Percentiles rank a stretch among this genome's conserved stretches.
Conservation (phyloP, 2,888 invertebrate genomes). For the Acheta domesticus region DNA sequence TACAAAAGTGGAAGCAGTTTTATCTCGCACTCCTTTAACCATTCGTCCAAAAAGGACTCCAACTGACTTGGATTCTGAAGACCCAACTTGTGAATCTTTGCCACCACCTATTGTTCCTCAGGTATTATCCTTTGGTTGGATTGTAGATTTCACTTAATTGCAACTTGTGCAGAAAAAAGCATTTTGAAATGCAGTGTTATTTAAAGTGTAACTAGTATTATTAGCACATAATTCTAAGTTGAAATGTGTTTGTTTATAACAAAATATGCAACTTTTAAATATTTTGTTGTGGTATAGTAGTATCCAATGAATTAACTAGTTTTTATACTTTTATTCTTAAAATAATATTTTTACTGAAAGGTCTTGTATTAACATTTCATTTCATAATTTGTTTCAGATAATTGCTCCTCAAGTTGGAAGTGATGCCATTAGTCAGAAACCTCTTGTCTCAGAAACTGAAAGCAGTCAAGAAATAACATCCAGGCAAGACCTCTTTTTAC, state of each 20-base stretch:
- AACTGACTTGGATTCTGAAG: conserved; percentile 56
- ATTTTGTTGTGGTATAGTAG: too few species aligned
- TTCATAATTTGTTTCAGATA: conserved; percentile 28
- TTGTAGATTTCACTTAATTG: not conserved
- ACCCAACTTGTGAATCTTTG: conserved; percentile 50
- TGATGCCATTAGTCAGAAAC: not conserved
- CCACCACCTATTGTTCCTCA: conserved; percentile 56
- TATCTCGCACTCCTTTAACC: conserved; percentile 71
- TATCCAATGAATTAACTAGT: too few species aligned
- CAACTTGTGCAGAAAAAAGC: too few species aligned
- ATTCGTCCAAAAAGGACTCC: conserved; percentile 64
- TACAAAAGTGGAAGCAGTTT: conserved; percentile 66
- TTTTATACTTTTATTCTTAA: too few species aligned
- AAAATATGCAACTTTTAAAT: too few species aligned
- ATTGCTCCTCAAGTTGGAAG: conserved; percentile 30
- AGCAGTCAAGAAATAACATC: not conserved
- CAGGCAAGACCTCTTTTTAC: not conserved
- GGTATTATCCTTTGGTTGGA: conserved; percentile 41
- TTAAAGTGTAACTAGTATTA: conserved; percentile 21
- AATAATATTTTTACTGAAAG: too few species aligned
- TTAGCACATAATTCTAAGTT: not conserved
- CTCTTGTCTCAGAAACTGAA: not conserved
- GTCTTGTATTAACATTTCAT: not conserved
- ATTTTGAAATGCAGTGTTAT: not conserved
- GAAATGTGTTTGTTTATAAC: too few species aligned